phyloP scores from a whole-genome alignment of 1,140 invertebrate species.

The Stratiolaelaps scimitus region DNA sequence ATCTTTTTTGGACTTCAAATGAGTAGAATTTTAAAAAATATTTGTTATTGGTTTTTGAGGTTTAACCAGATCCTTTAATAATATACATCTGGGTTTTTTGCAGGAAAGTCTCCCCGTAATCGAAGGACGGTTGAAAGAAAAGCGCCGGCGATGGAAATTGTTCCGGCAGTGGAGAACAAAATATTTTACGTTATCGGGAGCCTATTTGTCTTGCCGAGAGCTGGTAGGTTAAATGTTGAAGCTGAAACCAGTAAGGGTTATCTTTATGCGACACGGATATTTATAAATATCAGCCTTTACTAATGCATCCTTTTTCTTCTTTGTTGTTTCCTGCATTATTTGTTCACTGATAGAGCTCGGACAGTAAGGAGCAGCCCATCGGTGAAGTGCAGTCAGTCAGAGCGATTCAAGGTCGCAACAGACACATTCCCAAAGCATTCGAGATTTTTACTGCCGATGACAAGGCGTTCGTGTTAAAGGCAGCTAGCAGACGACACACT shows the following conservation, averaged over 20 bases:
- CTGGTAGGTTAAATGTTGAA: constrained; percentile 48
- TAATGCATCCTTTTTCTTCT: constrained; percentile 19
- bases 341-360: constrained; percentile 39
- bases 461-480: constrained; percentile 77
- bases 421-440: constrained; percentile 84
- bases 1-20: too few relatives aligned
- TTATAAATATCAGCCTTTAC: neutral
- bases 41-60: too few relatives aligned
- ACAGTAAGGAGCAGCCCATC: constrained; percentile 46
- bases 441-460: constrained; percentile 83
- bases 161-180: constrained; percentile 78
- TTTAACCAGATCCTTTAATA: constrained; percentile 1
- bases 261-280: neutral
- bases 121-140: constrained; percentile 84
- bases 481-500: constrained; percentile 81
- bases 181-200: constrained; percentile 82
- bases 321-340: constrained; percentile 3
- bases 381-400: constrained; percentile 83
- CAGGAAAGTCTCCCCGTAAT: constrained; percentile 39
- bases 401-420: constrained; percentile 56
- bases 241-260: constrained; percentile 30
- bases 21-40: too few relatives aligned
- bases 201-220: constrained; percentile 72
- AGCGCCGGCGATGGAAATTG: constrained; percentile 79
- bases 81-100: constrained; percentile 27